phyloP scores from a whole-genome alignment of 2,797 vertebrate species.

The Eupleurogrammus muticus region DNA sequence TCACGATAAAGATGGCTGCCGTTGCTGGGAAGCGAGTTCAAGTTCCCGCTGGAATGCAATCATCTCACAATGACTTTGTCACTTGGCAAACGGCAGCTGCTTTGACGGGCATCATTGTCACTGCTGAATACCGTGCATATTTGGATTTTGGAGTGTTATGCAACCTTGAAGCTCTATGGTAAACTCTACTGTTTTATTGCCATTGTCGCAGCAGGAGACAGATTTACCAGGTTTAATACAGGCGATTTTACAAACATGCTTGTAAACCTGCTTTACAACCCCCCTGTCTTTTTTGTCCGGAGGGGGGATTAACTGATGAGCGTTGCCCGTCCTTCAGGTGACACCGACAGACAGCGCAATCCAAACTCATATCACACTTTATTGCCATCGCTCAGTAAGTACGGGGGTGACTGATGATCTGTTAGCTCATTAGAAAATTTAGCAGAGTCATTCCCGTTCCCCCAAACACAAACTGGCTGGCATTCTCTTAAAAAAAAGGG shows the following conservation, averaged over 20 bases:
- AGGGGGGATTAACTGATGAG: constrained; percentile 79
- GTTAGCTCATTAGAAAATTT: constrained; percentile 63
- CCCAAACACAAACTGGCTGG: constrained; percentile 38
- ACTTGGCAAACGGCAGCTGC: constrained; percentile 58
- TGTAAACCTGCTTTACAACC: constrained; percentile 82
- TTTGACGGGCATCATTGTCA: constrained; percentile 67
- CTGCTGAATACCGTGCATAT: constrained; percentile 51
- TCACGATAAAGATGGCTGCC: constrained; percentile 55
- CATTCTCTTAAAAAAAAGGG: constrained; percentile 35
- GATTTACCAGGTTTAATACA: constrained; percentile 78
- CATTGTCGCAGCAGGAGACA: constrained; percentile 74
- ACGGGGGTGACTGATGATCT: constrained; percentile 58
- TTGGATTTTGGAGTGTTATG: constrained; percentile 34
- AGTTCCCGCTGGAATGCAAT: constrained; percentile 69
- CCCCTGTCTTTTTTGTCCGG: constrained; percentile 71
- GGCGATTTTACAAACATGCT: constrained; percentile 75
- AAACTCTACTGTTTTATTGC: constrained; percentile 75
- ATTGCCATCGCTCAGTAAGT: constrained; percentile 59
- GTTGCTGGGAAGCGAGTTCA: constrained; percentile 6
- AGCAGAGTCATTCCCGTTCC: constrained; percentile 42
- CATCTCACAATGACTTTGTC: constrained; percentile 72
- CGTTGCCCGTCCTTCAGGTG: constrained; percentile 81
- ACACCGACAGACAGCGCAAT: constrained; percentile 61
- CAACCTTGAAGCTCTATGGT: constrained; percentile 69
- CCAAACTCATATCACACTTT: constrained; percentile 68